A percentile compares a stretch with the other conserved stretches of the same genome.
These are phyloP conservation scores for Ianthella basta DNA, from an alignment of 37 sponge, comb jelly and placozoan genomes.

Conservation along the genomic window DNA sequence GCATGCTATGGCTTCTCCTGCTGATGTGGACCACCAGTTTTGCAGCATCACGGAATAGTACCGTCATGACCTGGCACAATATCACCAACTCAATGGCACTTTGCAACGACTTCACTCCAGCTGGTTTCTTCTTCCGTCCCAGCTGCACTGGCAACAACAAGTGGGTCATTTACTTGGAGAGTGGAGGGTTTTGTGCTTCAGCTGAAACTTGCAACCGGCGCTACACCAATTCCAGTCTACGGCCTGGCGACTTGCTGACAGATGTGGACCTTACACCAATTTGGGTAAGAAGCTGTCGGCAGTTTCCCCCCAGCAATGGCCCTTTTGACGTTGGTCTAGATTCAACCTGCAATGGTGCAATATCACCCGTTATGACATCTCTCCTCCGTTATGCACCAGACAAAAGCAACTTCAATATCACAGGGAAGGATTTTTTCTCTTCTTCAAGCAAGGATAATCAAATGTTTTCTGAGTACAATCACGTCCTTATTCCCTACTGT, in stretches of 20 bases:
- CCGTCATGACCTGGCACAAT: slow-evolving; percentile 40
- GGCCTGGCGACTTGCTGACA: not conserved
- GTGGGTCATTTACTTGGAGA: slow-evolving; percentile 88
- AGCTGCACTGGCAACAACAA: slow-evolving; percentile 14
- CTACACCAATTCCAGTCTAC: not conserved
- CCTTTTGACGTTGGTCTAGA: not conserved
- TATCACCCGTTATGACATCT: slow-evolving; percentile 55
- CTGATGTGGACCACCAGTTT: too few relatives aligned
- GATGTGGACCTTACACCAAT: not conserved
- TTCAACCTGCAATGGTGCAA: too few relatives aligned
- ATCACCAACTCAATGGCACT: slow-evolving; percentile 41
- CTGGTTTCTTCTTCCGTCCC: slow-evolving; percentile 61
- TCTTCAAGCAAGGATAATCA: slow-evolving; percentile 23
- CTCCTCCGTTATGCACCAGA: not conserved
- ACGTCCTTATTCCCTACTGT: slow-evolving; percentile 85
- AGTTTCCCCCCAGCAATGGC: too few relatives aligned
- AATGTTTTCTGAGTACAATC: slow-evolving; percentile 54
- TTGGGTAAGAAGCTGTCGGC: too few relatives aligned
- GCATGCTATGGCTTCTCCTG: too few relatives aligned
- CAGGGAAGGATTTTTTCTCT: slow-evolving; percentile 63
- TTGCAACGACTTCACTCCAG: slow-evolving; percentile 78
- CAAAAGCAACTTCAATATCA: not conserved
- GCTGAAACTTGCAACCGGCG: slow-evolving; percentile 67
- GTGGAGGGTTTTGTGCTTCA: slow-evolving; percentile 76
- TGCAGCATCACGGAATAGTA: not conserved